Evolutionary conservation across 2,797 vertebrate species (phyloP), one percentile per base, ranked within the genome.

Genomic region (Epinephelus coioides): DNA sequence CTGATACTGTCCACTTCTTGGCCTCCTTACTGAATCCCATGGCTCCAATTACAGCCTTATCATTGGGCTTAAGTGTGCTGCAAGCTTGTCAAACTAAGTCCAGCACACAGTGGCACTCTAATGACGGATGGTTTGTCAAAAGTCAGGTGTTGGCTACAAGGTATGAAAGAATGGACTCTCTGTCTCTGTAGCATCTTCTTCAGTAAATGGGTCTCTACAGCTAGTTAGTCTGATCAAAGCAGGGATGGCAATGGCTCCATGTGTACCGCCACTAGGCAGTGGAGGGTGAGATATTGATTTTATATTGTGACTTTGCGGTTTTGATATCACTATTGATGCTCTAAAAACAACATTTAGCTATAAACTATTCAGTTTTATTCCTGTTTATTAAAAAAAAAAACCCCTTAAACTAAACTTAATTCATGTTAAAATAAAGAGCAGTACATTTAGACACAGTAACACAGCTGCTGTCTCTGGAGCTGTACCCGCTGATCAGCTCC

Each of bases 41-140:
- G 73, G 56, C 73, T 86, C 81, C 73, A 89, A 86, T 91, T 90
- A 86, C 85, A 91, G 34, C 47, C 69, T 67, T 60, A 56, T 88
- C 76, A 85, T 88, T 78, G 53, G 72, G 34, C 59, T 76, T 73
- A 81, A 84, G 56, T 76, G 69, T 81, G 73, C 57, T 15, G 18
- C 53, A 43, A 69, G 69, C 63, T 44, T 75, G 53, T 85, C 74
- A 82, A 47, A 53, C 47, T 43, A 65, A 59, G 54, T 44, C 30
- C 67, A 65, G 78, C 53, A 56, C 51, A 68, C 70, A 54, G 18
- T 25, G 9, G 30, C 49, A 25, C 23, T 65, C 34, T 43, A 73
- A 70, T 72, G 67, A 55, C 43, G 43, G 21, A 64, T 44, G 53
- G 72, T 61, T 78, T 83, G 55, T 81, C 46, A 44, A 44, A 78